Evolutionary conservation across 2,797 vertebrate genomes (phyloP).

Genomic region (Hyperoplus immaculatus): DNA sequence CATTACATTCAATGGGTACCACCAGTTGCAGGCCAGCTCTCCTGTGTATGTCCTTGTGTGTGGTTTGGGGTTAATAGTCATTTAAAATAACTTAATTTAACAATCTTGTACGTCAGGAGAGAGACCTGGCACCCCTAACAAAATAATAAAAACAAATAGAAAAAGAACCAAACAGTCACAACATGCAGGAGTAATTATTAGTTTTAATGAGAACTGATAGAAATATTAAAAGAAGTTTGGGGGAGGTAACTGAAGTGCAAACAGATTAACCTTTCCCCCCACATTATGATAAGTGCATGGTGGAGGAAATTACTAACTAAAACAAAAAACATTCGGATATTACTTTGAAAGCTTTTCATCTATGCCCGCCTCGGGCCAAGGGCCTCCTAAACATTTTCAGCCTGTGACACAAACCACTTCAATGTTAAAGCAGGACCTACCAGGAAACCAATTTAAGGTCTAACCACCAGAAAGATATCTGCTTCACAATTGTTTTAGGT

Average conservation of each 20-base stretch:
- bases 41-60: background rate
- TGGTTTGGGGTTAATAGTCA: too few relatives aligned
- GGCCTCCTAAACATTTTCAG: constrained; percentile 45
- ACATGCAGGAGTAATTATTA: constrained; percentile 38
- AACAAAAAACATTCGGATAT: constrained; percentile 30
- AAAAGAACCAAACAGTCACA: background rate
- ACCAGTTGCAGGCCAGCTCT: constrained; percentile 26
- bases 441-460: constrained; percentile 3
- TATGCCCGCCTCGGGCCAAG: constrained; percentile 27
- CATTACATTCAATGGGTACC: constrained; percentile 11
- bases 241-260: constrained; percentile 30
- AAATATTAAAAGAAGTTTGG: constrained; percentile 23
- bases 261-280: constrained; percentile 33
- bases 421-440: constrained; percentile 13
- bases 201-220: constrained; percentile 28
- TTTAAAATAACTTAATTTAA: too few relatives aligned
- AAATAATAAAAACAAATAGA: too few relatives aligned
- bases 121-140: too few relatives aligned
- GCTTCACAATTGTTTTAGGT: constrained; percentile 3
- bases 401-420: constrained; percentile 34
- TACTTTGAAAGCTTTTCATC: constrained; percentile 31
- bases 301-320: constrained; percentile 17
- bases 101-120: too few relatives aligned
- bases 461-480: constrained; percentile 2
- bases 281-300: constrained; percentile 21